Evolutionary conservation across 2,797 vertebrate genomes (phyloP).

Genomic region (Phylloscopus collybita): DNA sequence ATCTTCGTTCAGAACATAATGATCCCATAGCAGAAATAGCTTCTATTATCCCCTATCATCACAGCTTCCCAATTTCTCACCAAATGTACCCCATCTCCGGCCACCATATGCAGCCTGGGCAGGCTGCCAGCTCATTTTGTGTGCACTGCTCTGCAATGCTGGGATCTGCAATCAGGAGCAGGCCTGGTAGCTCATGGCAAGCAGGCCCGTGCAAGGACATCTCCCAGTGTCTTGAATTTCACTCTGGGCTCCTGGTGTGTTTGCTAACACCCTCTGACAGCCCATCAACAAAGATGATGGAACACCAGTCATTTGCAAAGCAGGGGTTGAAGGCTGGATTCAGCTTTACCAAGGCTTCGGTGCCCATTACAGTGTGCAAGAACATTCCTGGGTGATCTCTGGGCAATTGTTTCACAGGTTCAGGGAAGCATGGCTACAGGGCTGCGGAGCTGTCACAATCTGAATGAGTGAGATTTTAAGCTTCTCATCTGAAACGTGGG

Average conservation of each 20-base stretch:
- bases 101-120: neutral
- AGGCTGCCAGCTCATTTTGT: neutral
- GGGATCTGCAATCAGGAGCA: neutral
- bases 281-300: constrained; percentile 46
- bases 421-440: neutral
- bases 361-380: neutral
- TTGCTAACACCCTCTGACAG: constrained; percentile 24
- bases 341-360: constrained; percentile 11
- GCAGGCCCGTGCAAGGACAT: neutral
- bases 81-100: neutral
- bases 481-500: neutral
- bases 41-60: neutral
- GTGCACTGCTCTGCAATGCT: neutral
- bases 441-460: constrained; percentile 9
- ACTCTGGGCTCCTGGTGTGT: neutral
- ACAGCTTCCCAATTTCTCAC: constrained; percentile 10
- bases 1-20: neutral
- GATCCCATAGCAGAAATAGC: neutral
- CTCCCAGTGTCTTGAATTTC: neutral
- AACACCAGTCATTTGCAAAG: constrained; percentile 10
- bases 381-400: neutral
- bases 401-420: constrained; percentile 14
- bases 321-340: neutral
- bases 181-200: neutral
- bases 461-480: constrained; percentile 36